Percentiles rank a stretch among this genome's conserved stretches.
Evolutionary conservation across 37 sponge, comb jelly and placozoan genomes (phyloP).

Genomic region (Amphimedon queenslandica): DNA sequence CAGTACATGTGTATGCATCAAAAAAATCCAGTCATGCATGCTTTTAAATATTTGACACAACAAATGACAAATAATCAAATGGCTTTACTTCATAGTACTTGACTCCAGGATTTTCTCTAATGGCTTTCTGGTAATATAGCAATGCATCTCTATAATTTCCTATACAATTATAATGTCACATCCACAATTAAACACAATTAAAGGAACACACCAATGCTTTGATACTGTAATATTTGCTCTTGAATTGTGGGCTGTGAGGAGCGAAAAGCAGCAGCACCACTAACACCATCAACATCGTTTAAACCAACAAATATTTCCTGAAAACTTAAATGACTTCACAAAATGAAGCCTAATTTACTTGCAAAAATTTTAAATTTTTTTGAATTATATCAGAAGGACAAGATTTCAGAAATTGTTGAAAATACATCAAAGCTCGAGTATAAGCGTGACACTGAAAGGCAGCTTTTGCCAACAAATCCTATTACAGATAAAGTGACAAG

Average conservation of each 20-base stretch:
- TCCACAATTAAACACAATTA: background rate
- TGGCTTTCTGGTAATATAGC: slow-evolving; percentile 69
- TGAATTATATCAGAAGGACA: slow-evolving; percentile 20
- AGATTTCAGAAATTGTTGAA: slow-evolving; percentile 34
- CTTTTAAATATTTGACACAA: slow-evolving; percentile 7
- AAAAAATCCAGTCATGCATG: background rate
- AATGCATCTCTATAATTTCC: too few relatives aligned
- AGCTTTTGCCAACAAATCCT: slow-evolving; percentile 69
- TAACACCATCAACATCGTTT: slow-evolving; percentile 76
- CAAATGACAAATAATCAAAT: slow-evolving; percentile 39
- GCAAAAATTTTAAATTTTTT: slow-evolving; percentile 57
- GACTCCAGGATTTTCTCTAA: slow-evolving; percentile 52
- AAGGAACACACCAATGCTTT: slow-evolving; percentile 41
- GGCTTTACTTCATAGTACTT: slow-evolving; percentile 44
- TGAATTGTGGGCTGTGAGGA: slow-evolving; percentile 24
- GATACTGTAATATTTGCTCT: slow-evolving; percentile 61
- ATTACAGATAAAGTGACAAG: background rate
- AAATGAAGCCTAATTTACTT: slow-evolving; percentile 24
- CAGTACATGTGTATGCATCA: slow-evolving; percentile 53
- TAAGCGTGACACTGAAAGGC: slow-evolving; percentile 83
- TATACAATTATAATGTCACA: slow-evolving; percentile 9
- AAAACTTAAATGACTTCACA: background rate
- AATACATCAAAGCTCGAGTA: slow-evolving; percentile 69
- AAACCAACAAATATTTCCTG: slow-evolving; percentile 68
- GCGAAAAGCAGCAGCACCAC: slow-evolving; percentile 57